A percentile compares a stretch with the other conserved stretches of the same genome.
phyloP scores from a whole-genome alignment of 2,888 invertebrate genomes.

The Mellilla xanthometata region DNA sequence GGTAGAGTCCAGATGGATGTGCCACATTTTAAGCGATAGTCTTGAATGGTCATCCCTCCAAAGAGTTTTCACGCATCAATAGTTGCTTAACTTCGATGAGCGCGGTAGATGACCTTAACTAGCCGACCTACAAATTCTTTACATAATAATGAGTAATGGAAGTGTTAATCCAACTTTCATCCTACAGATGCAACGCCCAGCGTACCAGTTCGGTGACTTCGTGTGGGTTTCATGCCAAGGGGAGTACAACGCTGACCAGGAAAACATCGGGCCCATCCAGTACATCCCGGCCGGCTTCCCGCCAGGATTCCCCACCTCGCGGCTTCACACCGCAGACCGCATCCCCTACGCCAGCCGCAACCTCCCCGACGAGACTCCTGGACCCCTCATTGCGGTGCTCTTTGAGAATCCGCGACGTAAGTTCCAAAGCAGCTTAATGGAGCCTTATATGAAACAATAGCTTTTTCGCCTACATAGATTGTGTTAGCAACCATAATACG shows the following conservation, averaged over 20 bases:
- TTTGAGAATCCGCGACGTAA: conserved; percentile 72
- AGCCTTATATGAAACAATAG: no score
- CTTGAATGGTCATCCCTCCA: no score
- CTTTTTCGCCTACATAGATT: no score
- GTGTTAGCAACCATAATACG: no score
- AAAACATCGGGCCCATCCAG: conserved; percentile 87
- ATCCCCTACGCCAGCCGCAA: conserved; percentile 57
- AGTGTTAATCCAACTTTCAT: background rate
- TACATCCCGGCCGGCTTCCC: conserved; percentile 86
- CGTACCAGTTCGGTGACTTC: conserved; percentile 76
- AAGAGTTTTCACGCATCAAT: no score
- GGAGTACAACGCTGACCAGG: conserved; percentile 88
- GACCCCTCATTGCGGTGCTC: conserved; percentile 61
- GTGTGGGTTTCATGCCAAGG: conserved; percentile 94
- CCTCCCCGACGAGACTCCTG: conserved; percentile 60
- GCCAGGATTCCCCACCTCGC: conserved; percentile 73
- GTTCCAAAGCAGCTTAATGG: no score
- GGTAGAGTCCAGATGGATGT: no score
- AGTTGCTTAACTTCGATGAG: no score
- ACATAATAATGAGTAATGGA: no score
- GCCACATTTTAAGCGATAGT: no score
- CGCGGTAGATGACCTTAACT: no score
- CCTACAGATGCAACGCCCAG: conserved; percentile 59
- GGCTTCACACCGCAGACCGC: conserved; percentile 68
- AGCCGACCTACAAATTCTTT: no score